A percentile compares a stretch with the other conserved stretches of the same genome.
phyloP scores from a whole-genome alignment of 2,888 invertebrate species.

The Choreutis nemorana region DNA sequence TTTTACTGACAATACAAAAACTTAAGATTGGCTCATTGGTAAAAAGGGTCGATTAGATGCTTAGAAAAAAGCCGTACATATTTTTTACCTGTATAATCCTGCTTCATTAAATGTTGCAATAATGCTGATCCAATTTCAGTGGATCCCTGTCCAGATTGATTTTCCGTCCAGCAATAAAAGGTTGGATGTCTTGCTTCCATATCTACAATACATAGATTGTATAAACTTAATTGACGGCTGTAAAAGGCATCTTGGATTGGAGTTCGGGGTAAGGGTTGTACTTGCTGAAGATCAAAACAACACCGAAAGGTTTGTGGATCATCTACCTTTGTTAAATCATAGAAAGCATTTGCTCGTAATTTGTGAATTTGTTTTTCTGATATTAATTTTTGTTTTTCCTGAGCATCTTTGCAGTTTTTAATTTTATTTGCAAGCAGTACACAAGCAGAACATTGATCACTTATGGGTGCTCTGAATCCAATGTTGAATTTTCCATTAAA shows the following conservation, averaged over 20 bases:
- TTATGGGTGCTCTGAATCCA: slow-evolving; percentile 4
- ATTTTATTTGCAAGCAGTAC: not conserved
- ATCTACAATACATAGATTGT: slow-evolving; percentile 15
- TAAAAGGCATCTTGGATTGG: slow-evolving; percentile 3
- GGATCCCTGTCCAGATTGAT: slow-evolving; percentile 10
- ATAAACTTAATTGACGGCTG: slow-evolving; percentile 8
- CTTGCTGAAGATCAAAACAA: slow-evolving; percentile 2
- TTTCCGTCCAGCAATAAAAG: slow-evolving; percentile 17
- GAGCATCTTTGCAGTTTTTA: slow-evolving; percentile 1
- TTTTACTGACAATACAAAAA: no score
- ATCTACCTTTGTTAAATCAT: not conserved
- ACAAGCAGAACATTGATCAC: slow-evolving; percentile 6
- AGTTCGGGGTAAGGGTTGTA: slow-evolving; percentile 2
- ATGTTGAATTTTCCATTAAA: slow-evolving; percentile 4
- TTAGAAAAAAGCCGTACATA: not conserved
- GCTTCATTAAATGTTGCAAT: slow-evolving; percentile 4
- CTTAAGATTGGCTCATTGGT: no score
- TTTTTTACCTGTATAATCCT: slow-evolving; percentile 1
- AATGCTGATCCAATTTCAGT: slow-evolving; percentile 9
- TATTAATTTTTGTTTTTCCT: not conserved
- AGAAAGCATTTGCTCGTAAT: not conserved
- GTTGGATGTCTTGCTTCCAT: slow-evolving; percentile 13
- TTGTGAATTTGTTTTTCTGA: not conserved
- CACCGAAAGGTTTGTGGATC: not conserved
- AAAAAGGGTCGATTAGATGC: no score